Base-by-base conservation (phyloP, 2,797 vertebrate species). In the Tiaroga cobitis region DNA sequence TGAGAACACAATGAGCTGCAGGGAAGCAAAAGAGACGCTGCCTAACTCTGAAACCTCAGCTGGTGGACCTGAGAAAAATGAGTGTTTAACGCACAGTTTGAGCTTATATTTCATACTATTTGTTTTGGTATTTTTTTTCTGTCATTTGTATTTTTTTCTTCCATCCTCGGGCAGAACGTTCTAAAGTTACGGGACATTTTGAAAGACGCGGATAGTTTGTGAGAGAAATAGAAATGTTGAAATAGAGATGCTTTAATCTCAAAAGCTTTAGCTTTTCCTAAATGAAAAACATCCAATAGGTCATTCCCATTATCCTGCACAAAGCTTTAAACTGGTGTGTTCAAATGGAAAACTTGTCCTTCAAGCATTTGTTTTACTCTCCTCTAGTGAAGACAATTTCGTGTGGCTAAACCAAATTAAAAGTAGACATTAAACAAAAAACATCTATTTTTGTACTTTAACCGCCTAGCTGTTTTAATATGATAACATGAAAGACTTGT, bases 251-350 rank as follows among this genome's bases (percentile, higher is more conserved):
- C 43, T 78, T 81, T 59, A 56, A 68, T 80, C 63, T 73, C 65
- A 29, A 63, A 46, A 61, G 77, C 75, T 61, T 77, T 73, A 74
- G 69, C 26, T 21, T 49, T 49, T 80, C 5, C 49, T 67, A 54
- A 65, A 87, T 80, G 43, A 81, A 43, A 61, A 56, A 69, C 54
- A 72, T 77, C 65, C 79, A 32, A 39, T 24, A 73, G 43, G 54
- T 77, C n/a, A 81, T 84, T 76, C 72, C 74, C 67, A 82, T 87
- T 87, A 86, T 85, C 82, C 85, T 87, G 37, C 85, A 37, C 18
- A 88, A 80, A 82, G 73, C 78, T 84, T 86, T 81, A 43, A 79
- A 80, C 68, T 10, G 39, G 74, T 86, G 26, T 81, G 65, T 76
- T 86, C 37, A 87, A 84, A 84, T 63, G 34, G 69, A 51, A 87